Percentiles rank a stretch among this genome's conserved stretches.
Evolutionary conservation across 1,140 invertebrate genomes (phyloP).

Genomic region (Plectrocnemia conspersa): DNA sequence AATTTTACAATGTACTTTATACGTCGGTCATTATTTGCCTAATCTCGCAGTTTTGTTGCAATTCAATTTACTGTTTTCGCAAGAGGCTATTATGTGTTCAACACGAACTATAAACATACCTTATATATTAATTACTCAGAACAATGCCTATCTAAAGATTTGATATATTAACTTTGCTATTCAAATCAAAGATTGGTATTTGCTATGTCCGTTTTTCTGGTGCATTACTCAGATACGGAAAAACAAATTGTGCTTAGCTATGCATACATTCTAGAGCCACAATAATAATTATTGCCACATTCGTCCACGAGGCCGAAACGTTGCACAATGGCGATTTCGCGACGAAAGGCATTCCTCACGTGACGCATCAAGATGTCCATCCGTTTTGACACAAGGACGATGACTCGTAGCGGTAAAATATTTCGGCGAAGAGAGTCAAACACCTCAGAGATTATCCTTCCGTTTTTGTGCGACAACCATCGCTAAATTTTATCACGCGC

Average conservation of each 20-base stretch:
- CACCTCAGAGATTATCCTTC: not conserved
- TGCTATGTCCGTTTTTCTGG: too few relatives aligned
- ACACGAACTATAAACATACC: too few relatives aligned
- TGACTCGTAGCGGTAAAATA: not conserved
- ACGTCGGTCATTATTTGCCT: too few relatives aligned
- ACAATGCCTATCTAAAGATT: too few relatives aligned
- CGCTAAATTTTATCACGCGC: too few relatives aligned
- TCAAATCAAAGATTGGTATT: too few relatives aligned
- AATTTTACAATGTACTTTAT: too few relatives aligned
- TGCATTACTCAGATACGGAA: not conserved
- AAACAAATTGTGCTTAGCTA: not conserved
- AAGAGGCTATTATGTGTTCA: too few relatives aligned
- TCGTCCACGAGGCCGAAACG: not conserved
- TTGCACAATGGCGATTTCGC: not conserved
- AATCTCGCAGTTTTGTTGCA: too few relatives aligned
- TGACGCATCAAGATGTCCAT: not conserved
- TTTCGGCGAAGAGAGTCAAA: not conserved
- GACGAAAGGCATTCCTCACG: not conserved
- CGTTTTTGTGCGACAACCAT: not conserved
- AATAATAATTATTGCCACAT: not conserved
- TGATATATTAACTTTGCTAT: too few relatives aligned
- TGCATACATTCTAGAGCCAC: not conserved
- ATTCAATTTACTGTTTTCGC: too few relatives aligned
- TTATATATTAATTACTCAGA: too few relatives aligned
- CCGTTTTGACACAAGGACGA: not conserved